Percentiles rank a stretch among this genome's conserved stretches.
These are phyloP conservation scores for Caenorhabditis briggsae DNA, from an alignment of 1,140 invertebrate genomes.

Conservation along the genomic window DNA sequence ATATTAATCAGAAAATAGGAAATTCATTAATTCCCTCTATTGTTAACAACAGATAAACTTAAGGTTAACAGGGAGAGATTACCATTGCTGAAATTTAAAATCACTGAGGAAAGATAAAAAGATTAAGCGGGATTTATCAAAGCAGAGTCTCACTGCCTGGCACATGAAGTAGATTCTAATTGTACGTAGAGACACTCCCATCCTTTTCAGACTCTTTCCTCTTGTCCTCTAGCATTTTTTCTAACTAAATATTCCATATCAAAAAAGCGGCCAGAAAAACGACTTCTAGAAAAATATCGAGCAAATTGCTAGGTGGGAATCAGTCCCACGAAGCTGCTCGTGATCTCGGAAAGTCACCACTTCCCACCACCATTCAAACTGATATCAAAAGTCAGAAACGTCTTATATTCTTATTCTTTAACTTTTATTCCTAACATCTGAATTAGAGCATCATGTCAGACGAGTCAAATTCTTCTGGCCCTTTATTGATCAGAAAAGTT, in stretches of 20 bases:
- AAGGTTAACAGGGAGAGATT: background rate
- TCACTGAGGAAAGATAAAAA: background rate
- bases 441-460: too few species aligned
- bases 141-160: too few species aligned
- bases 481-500: too few species aligned
- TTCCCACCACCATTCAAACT: background rate
- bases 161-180: too few species aligned
- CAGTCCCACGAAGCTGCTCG: background rate
- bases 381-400: background rate
- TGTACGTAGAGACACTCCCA: too few species aligned
- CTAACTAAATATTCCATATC: too few species aligned
- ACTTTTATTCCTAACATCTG: background rate
- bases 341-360: background rate
- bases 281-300: constrained; percentile 8
- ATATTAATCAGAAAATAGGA: background rate
- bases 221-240: too few species aligned
- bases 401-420: background rate
- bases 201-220: too few species aligned
- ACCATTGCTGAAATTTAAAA: background rate
- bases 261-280: too few species aligned
- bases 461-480: background rate
- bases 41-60: too few species aligned
- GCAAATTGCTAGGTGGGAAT: constrained; percentile 8
- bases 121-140: background rate
- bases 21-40: background rate